Base-by-base conservation (phyloP, 2,113 vertebrate genomes). In the Alexandromys fortis region DNA sequence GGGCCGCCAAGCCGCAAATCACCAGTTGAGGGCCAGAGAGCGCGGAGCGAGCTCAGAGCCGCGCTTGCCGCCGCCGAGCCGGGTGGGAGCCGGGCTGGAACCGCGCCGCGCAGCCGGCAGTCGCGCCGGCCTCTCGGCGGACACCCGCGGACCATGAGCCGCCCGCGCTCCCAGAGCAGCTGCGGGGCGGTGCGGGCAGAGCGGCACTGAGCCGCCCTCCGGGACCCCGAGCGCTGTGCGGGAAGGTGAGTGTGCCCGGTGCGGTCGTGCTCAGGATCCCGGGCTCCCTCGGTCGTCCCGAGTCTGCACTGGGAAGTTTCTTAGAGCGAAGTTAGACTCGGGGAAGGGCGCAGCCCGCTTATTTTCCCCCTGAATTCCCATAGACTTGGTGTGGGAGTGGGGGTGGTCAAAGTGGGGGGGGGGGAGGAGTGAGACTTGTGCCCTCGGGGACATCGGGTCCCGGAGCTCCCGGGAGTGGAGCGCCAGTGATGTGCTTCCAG, bases 1-100 rank as follows among this genome's bases (percentile, higher is more conserved):
- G 97, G 98, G 98, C 97, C 75, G 98, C 92, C 21, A 72, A 88
- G 91, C 97, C 97, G 90, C 96, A 96, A 97, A 98, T 98, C 97
- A 85, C 93, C 97, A 95, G 96, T 30, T 98, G 98, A 96, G 98
- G 96, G 98, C 97, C 75, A n/a, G 97, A 97, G 98, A 79, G 97
- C 96, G 70, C 98, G 81, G 87, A 63, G 28, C n/a, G 0, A 2
- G 83, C 52, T 82, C 28, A 14, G 58, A 78, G 86, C 82, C 3
- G 17, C 65, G 79, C 83, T 68, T 58, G 86, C 70, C 24, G 86
- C 86, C 13, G 70, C 70, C n/a, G 26, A 70, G 70, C 86, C 24
- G n/a, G 70, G 70, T 49, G 33, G 68, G 68, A 73, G 68, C 24
- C 33, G 55, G 55, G 38, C 6, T 16, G 49, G 70, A 45, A 3